A percentile compares a stretch with the other conserved stretches of the same genome.
These are phyloP conservation scores for Panagrolaimus sp. DNA, from an alignment of 1,140 invertebrate species.

Conservation along the genomic window DNA sequence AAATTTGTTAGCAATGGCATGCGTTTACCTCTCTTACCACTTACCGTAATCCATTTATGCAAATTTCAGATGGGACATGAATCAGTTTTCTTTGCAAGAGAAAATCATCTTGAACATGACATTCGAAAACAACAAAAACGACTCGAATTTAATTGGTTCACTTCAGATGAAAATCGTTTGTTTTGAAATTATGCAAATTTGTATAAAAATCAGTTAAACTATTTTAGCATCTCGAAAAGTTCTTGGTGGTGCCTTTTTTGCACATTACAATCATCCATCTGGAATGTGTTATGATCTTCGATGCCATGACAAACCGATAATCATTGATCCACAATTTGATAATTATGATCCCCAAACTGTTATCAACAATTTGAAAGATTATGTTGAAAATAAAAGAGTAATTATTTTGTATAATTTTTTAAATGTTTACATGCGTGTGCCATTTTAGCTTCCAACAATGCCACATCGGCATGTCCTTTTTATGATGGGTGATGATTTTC, in stretches of 20 bases:
- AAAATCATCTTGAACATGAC: constrained; percentile 79
- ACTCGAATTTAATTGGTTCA: constrained; percentile 80
- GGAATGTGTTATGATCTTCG: constrained; percentile 71
- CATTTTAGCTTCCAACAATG: constrained; percentile 58
- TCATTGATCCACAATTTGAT: constrained; percentile 64
- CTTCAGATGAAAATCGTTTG: constrained; percentile 59
- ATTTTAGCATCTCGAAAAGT: constrained; percentile 40
- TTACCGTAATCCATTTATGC: neutral
- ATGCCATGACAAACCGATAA: constrained; percentile 78
- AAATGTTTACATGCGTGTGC: constrained; percentile 11
- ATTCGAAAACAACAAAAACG: constrained; percentile 66
- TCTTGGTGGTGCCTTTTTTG: constrained; percentile 52
- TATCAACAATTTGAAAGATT: constrained; percentile 60
- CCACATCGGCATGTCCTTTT: constrained; percentile 70
- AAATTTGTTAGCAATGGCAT: constrained; percentile 64
- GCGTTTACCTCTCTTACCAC: neutral
- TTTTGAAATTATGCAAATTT: constrained; percentile 9
- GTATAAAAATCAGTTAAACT: neutral
- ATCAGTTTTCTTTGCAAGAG: constrained; percentile 77
- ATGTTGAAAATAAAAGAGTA: constrained; percentile 10
- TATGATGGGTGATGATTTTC: constrained; percentile 89
- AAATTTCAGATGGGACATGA: constrained; percentile 67
- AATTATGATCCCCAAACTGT: constrained; percentile 64
- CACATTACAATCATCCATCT: constrained; percentile 26
- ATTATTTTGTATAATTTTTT: constrained; percentile 16